phyloP scores from a whole-genome alignment of 2,797 vertebrate genomes.

The Tapera naevia region DNA sequence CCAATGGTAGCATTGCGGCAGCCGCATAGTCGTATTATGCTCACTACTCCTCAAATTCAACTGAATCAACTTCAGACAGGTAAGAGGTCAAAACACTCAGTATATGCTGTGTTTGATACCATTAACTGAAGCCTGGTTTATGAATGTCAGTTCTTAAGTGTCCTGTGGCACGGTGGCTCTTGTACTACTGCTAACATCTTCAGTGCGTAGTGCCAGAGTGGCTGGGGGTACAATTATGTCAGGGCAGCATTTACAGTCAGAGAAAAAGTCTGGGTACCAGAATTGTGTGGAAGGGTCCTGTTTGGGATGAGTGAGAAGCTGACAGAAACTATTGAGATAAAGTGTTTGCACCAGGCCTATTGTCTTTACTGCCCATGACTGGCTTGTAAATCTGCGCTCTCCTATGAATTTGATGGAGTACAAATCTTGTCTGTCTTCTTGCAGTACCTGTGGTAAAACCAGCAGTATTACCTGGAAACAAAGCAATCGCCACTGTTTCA shows the following conservation, averaged over 20 bases:
- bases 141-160: neutral
- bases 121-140: neutral
- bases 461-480: conserved; percentile 81
- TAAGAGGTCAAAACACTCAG: conserved; percentile 53
- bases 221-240: neutral
- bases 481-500: conserved; percentile 79
- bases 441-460: conserved; percentile 87
- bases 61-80: conserved; percentile 89
- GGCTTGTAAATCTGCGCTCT: neutral
- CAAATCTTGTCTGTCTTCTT: conserved; percentile 22
- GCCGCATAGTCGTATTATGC: conserved; percentile 87
- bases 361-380: neutral
- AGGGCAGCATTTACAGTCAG: neutral
- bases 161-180: neutral
- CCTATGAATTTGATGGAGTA: neutral
- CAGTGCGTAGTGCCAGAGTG: fast-evolving
- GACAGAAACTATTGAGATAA: neutral
- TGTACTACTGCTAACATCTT: neutral
- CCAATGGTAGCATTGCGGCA: conserved; percentile 92
- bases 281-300: neutral
- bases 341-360: neutral
- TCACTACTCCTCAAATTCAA: conserved; percentile 85
- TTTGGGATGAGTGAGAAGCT: neutral
- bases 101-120: neutral
- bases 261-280: neutral